Percentiles rank a stretch among this genome's conserved stretches.
Conservation (phyloP, 2,888 invertebrate species). For the Phyto melanocephala region DNA sequence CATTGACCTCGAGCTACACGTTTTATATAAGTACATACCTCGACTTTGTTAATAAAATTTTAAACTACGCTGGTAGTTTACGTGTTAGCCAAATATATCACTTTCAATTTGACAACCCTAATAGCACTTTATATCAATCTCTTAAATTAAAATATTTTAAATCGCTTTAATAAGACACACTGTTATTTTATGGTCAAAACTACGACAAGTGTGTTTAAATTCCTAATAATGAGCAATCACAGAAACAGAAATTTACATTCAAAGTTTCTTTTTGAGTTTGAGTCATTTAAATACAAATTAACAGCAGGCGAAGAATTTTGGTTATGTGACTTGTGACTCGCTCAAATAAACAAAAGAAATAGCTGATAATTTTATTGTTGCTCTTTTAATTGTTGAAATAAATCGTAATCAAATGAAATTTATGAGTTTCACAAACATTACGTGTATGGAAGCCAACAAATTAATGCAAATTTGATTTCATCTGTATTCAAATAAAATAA, state of each 20-base stretch:
- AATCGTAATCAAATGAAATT: constrained; percentile 65
- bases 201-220: constrained; percentile 52
- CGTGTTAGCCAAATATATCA: too few species aligned
- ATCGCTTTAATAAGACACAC: constrained; percentile 19
- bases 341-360: background rate
- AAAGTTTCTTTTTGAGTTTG: background rate
- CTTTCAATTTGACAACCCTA: constrained; percentile 27
- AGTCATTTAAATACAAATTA: background rate
- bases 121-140: background rate
- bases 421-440: constrained; percentile 49
- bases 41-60: too few species aligned
- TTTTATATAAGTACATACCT: too few species aligned
- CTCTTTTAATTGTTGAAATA: constrained; percentile 58
- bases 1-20: too few species aligned
- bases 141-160: constrained; percentile 1
- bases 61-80: too few species aligned
- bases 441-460: constrained; percentile 54
- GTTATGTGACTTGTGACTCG: constrained; percentile 10
- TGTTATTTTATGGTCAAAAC: constrained; percentile 46
- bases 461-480: constrained; percentile 61
- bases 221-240: constrained; percentile 1
- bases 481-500: constrained; percentile 45
- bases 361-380: constrained; percentile 12
- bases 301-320: constrained; percentile 21
- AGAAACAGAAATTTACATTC: constrained; percentile 21